Percentiles rank a stretch among this genome's conserved stretches.
phyloP scores from a whole-genome alignment of 2,113 vertebrate species.

The Anolis sagrei region DNA sequence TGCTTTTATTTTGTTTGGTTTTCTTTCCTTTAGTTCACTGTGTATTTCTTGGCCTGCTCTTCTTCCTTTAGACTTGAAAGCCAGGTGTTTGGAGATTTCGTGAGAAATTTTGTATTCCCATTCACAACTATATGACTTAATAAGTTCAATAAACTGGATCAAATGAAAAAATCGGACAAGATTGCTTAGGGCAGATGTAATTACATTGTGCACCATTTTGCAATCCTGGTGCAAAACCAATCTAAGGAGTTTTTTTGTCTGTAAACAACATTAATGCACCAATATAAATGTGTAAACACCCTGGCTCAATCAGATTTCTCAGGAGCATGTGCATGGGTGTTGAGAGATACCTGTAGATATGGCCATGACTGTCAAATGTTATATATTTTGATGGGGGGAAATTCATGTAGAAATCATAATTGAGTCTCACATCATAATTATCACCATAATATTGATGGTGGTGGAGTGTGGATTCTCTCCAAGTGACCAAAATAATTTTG shows the following conservation, averaged over 20 bases:
- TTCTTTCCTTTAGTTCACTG: not conserved
- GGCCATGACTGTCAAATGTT: not conserved
- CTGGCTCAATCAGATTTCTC: not conserved
- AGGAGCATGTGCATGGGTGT: not conserved
- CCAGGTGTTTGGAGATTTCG: not conserved
- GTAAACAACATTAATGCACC: not conserved
- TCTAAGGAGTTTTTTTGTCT: not conserved
- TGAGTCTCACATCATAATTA: too few species aligned
- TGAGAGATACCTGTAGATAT: not conserved
- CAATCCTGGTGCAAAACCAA: not conserved
- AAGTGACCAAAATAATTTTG: not conserved
- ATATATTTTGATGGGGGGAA: not conserved
- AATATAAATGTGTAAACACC: not conserved
- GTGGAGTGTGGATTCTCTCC: not conserved
- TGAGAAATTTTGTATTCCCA: not conserved
- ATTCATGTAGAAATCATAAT: not conserved
- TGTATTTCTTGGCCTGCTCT: not conserved
- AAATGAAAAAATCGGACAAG: not conserved
- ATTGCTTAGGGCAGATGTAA: not conserved
- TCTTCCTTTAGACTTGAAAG: not conserved
- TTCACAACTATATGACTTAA: constrained; percentile 2
- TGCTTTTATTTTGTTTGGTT: not conserved
- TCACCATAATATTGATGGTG: too few species aligned
- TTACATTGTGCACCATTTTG: not conserved
- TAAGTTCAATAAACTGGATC: not conserved